Percentiles rank a stretch among this genome's conserved stretches.
These are phyloP conservation scores for Penaeus indicus DNA, from an alignment of 1,140 invertebrate genomes.

Conservation along the genomic window DNA sequence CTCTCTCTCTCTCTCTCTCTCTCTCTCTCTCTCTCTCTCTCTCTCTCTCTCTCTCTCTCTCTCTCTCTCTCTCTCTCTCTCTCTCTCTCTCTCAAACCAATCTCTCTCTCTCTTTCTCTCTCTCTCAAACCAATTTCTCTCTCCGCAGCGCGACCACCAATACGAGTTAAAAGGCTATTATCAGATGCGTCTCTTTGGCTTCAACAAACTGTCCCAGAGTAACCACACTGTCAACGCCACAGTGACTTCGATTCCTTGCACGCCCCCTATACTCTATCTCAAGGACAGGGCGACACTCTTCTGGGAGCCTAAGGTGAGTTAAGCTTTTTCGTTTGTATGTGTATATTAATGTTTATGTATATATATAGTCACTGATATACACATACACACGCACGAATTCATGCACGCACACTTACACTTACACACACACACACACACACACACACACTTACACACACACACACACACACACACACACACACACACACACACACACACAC, in stretches of 20 bases:
- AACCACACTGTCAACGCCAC: neutral
- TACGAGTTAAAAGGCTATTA: conserved; percentile 29
- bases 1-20: no score
- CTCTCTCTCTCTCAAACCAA: no score
- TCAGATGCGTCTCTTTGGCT: conserved; percentile 20
- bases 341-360: conserved; percentile 8
- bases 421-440: no score
- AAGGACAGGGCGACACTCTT: conserved; percentile 26
- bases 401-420: no score
- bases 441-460: no score
- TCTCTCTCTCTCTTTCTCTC: no score
- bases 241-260: conserved; percentile 23
- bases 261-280: conserved; percentile 6
- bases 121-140: neutral
- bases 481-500: no score
- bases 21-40: no score
- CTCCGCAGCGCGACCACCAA: neutral
- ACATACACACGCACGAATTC: no score
- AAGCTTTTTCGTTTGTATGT: neutral
- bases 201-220: conserved; percentile 24
- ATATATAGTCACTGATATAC: neutral
- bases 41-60: no score
- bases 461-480: no score
- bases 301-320: conserved; percentile 5
- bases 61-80: no score